These are phyloP conservation scores for Clarias batrachus DNA, from an alignment of 2,113 vertebrate species.

Conservation along the genomic window DNA sequence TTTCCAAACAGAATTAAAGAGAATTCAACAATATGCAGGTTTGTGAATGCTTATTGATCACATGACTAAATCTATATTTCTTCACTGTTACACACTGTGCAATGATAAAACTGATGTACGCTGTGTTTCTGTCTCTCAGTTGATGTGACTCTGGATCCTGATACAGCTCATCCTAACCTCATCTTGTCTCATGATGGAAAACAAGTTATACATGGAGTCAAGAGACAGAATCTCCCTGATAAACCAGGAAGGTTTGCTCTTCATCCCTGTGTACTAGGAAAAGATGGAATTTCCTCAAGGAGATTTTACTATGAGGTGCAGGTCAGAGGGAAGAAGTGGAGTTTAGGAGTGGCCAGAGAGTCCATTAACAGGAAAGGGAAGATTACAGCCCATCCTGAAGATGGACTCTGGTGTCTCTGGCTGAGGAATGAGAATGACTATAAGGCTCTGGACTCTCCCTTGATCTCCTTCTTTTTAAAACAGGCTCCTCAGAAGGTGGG, in stretches of 20 bases:
- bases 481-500: slow-evolving; percentile 3
- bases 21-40: slow-evolving; percentile 6
- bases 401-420: neutral
- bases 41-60: neutral
- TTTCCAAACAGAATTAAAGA: neutral
- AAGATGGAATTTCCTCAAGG: slow-evolving; percentile 15
- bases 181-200: slow-evolving; percentile 23
- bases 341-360: slow-evolving; percentile 2
- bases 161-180: neutral
- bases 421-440: neutral
- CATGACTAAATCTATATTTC: neutral
- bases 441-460: neutral
- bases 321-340: slow-evolving; percentile 26
- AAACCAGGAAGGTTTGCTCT: neutral
- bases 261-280: neutral
- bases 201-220: neutral
- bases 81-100: neutral
- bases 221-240: neutral
- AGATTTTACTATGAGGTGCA: slow-evolving; percentile 27
- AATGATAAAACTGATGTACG: neutral
- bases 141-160: slow-evolving; percentile 14
- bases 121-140: neutral
- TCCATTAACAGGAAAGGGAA: neutral
- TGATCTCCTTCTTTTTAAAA: neutral
- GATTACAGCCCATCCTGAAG: neutral